These are phyloP conservation scores for Melanophora roralis DNA, from an alignment of 2,888 invertebrate species.

Conservation along the genomic window DNA sequence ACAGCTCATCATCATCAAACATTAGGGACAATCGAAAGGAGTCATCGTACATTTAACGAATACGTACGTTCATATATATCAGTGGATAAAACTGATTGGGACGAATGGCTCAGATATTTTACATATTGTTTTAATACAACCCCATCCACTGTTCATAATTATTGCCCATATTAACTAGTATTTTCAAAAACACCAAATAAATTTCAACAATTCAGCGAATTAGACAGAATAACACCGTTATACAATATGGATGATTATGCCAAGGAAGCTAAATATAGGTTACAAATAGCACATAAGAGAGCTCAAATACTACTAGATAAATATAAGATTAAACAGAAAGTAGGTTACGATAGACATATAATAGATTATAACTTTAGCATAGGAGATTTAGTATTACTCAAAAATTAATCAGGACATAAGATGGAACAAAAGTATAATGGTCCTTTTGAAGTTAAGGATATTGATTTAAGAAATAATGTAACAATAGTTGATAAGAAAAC, in stretches of 20 bases:
- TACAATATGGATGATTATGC: neutral
- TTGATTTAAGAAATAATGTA: neutral
- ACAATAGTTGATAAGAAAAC: neutral
- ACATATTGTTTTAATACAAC: slow-evolving; percentile 52
- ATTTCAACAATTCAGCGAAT: neutral
- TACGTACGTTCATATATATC: slow-evolving; percentile 32
- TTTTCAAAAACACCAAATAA: slow-evolving; percentile 8
- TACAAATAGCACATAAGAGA: no score
- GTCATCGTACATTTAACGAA: slow-evolving; percentile 46
- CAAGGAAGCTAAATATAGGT: neutral
- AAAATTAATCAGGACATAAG: neutral
- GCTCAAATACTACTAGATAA: no score
- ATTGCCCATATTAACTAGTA: slow-evolving; percentile 47
- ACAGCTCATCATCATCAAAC: slow-evolving; percentile 39
- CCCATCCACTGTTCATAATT: slow-evolving; percentile 38
- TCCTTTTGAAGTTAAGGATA: neutral
- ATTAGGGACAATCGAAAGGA: slow-evolving; percentile 46
- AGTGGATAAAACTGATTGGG: slow-evolving; percentile 30
- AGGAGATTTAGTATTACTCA: neutral
- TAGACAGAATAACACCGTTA: neutral
- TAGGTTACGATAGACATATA: neutral
- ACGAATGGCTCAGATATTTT: slow-evolving; percentile 34
- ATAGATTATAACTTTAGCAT: neutral
- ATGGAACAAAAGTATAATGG: neutral
- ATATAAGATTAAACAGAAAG: neutral